Base-by-base conservation (phyloP, 2,797 vertebrate genomes). In the Takifugu ocellatus region DNA sequence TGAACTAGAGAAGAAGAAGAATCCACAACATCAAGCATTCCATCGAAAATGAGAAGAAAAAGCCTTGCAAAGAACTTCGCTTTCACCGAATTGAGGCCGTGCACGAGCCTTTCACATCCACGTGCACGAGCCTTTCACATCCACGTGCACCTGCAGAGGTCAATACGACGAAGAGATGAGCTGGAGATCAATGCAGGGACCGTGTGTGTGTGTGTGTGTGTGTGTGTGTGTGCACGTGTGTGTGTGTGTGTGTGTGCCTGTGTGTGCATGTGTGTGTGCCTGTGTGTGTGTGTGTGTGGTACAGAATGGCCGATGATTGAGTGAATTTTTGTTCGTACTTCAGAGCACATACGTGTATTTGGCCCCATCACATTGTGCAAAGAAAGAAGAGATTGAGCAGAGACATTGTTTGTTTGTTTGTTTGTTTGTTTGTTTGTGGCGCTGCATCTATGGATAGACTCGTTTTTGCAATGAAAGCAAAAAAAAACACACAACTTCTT, bases 121-220 rank as follows among this genome's bases (percentile, higher is more conserved):
- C 21, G 21, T 21, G 21, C 21, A 21, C 21, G 21, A 21, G 74
- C 78, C 80, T 61, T 76, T 70, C 58, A 70, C 58, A 67, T 77
- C 66, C 70, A 81, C 57, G 12, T 76, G 71, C 77, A 83, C 75
- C 79, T 78, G 54, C 75, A 25, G 62, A 71, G 51, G 81, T 83
- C 77, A 68, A 82, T 78, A 77, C 42, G 24, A 42, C 63, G 68
- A 59, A 51, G 63, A 68, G 52, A 77, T 66, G 51, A 70, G 70
- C 75, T 71, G 68, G 61, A 76, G 77, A 63, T 49, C 50, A 57
- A 47, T 51, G 68, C 57, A 67, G 55, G 42, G 42, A 36, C 64
- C 11, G 21, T 21, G 21, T 21, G 36, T 39, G 36, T 39, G 36
- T 39, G 2, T 39, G 36, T 39, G 36, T 39, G 36, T 39, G 36